phyloP scores from a whole-genome alignment of 2,113 vertebrate genomes.

The Candoia aspera region DNA sequence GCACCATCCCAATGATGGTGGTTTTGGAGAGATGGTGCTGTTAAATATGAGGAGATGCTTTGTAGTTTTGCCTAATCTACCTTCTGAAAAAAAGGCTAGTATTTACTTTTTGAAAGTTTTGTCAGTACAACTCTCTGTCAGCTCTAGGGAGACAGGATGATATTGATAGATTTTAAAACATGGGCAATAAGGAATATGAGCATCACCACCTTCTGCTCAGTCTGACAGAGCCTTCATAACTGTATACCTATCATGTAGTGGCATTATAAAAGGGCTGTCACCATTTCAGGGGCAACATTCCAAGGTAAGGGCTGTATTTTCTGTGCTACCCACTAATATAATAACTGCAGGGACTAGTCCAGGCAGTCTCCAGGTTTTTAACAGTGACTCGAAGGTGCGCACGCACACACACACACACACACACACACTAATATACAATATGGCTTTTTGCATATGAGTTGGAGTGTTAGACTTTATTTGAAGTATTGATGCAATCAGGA shows the following conservation, averaged over 20 bases:
- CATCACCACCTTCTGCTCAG: background rate
- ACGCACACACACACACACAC: background rate
- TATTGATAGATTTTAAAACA: background rate
- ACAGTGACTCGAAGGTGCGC: background rate
- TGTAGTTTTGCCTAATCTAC: background rate
- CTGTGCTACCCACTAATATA: background rate
- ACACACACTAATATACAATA: background rate
- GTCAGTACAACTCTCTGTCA: background rate
- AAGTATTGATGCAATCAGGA: background rate
- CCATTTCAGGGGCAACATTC: background rate
- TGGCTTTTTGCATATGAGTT: background rate
- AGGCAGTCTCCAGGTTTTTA: background rate
- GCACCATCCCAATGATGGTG: background rate
- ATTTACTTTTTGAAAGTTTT: background rate
- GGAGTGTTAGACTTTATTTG: background rate
- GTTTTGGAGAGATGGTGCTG: background rate
- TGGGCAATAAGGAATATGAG: background rate
- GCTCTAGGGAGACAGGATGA: background rate
- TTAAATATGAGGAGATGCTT: background rate
- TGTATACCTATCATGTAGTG: background rate
- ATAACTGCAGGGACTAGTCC: background rate
- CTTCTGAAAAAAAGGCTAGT: background rate
- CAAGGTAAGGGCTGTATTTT: background rate
- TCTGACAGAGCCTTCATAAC: background rate
- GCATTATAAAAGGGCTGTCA: background rate